Conservation (phyloP, 2,888 invertebrate species). For the Drosophila diplacantha region DNA sequence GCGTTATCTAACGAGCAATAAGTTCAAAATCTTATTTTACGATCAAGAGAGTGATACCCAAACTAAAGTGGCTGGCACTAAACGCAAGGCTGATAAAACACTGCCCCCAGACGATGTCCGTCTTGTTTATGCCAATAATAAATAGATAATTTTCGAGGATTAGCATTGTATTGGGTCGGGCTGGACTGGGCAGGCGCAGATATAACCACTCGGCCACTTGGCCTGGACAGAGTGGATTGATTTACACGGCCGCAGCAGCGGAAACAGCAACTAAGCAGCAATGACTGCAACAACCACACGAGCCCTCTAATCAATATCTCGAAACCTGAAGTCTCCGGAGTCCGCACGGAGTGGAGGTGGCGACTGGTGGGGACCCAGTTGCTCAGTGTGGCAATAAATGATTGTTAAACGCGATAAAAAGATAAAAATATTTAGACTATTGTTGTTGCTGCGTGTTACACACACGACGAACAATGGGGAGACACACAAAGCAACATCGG, state of each 20-base stretch:
- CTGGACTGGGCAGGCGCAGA: constrained; percentile 7
- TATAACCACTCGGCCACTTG: constrained; percentile 38
- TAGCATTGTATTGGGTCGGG: constrained; percentile 44
- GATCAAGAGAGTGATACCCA: constrained; percentile 68
- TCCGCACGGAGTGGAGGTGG: constrained; percentile 39
- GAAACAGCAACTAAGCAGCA: constrained; percentile 9
- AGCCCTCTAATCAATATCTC: constrained; percentile 64
- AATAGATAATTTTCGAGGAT: constrained; percentile 64
- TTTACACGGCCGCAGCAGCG: constrained; percentile 22
- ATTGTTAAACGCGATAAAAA: constrained; percentile 74
- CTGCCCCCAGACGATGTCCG: constrained; percentile 37
- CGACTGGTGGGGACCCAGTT: constrained; percentile 33
- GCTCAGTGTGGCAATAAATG: constrained; percentile 70
- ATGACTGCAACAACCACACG: constrained; percentile 8
- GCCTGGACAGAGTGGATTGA: constrained; percentile 24
- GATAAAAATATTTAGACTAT: constrained; percentile 70
- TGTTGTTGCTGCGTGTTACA: constrained; percentile 48
- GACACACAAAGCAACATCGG: constrained; percentile 42
- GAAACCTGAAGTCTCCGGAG: constrained; percentile 47
- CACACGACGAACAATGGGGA: constrained; percentile 14
- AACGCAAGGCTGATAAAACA: constrained; percentile 52
- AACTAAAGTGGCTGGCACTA: constrained; percentile 53
- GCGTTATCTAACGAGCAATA: constrained; percentile 63
- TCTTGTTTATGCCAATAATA: constrained; percentile 66
- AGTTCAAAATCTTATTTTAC: constrained; percentile 73